Evolutionary conservation across 2,888 invertebrate genomes (phyloP).

Genomic region (Mesochorus sp.): DNA sequence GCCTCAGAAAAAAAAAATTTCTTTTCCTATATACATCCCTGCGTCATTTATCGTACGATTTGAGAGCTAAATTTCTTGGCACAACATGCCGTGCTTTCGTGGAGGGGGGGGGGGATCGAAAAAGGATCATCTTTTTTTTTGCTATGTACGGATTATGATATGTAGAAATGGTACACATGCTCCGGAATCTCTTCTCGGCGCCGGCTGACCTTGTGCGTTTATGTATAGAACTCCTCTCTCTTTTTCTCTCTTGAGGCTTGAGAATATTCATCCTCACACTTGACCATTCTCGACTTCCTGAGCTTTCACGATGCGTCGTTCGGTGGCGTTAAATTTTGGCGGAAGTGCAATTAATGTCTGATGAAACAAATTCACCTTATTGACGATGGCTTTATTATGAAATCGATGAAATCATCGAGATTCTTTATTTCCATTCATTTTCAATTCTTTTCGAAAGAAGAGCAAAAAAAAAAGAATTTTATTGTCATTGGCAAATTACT

Average conservation of each 20-base stretch:
- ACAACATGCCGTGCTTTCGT: constrained; percentile 1
- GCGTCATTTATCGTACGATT: constrained; percentile 31
- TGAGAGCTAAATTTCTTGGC: not conserved
- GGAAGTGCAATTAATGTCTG: constrained; percentile 37
- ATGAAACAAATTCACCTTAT: not conserved
- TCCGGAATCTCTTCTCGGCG: constrained; percentile 27
- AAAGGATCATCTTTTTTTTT: not conserved
- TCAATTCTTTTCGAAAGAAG: not conserved
- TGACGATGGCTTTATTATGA: not conserved
- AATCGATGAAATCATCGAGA: not conserved
- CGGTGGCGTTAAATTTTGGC: constrained; percentile 15
- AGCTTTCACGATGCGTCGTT: not conserved
- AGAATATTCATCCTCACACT: not conserved
- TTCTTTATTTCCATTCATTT: not conserved
- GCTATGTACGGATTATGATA: not conserved
- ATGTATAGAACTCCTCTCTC: too few species aligned
- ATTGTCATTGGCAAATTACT: too few species aligned
- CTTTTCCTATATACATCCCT: not conserved
- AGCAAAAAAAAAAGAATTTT: not conserved
- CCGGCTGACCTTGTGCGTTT: constrained; percentile 51
- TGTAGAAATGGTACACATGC: not conserved
- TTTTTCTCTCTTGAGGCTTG: constrained; percentile 2
- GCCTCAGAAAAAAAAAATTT: not conserved
- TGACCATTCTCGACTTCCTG: constrained; percentile 34
- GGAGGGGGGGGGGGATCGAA: not conserved